A percentile compares a stretch with the other conserved stretches of the same genome.
Evolutionary conservation across 2,113 vertebrate species (phyloP).

Genomic region (Hucho hucho): DNA sequence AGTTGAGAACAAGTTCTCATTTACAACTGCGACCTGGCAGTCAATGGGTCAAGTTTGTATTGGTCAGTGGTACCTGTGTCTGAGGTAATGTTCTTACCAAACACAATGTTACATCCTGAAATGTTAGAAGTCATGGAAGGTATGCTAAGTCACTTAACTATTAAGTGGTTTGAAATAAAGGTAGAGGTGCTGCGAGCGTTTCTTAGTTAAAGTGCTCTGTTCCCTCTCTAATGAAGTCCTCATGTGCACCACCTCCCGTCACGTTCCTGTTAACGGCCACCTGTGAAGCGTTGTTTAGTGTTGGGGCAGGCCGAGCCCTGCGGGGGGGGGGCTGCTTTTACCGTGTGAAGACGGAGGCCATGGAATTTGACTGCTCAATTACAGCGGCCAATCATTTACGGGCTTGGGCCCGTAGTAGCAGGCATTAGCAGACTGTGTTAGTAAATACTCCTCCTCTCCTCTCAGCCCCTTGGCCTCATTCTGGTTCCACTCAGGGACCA

Average conservation of each 20-base stretch:
- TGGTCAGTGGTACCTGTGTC: no score
- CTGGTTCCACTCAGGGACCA: slow-evolving; percentile 35
- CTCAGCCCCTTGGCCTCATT: neutral
- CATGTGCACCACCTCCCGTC: neutral
- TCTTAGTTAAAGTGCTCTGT: neutral
- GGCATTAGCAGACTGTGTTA: neutral
- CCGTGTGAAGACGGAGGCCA: slow-evolving; percentile 12
- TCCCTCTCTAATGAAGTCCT: slow-evolving; percentile 17
- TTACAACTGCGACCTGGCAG: no score
- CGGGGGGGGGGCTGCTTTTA: slow-evolving; percentile 3
- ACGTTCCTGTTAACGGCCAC: slow-evolving; percentile 8
- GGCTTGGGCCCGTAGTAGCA: slow-evolving; percentile 15
- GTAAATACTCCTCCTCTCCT: neutral
- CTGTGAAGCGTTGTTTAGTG: slow-evolving; percentile 13
- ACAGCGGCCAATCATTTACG: slow-evolving; percentile 24
- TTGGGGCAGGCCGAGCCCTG: slow-evolving; percentile 2
- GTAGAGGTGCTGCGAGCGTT: neutral
- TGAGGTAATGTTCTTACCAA: neutral
- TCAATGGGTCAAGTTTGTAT: no score
- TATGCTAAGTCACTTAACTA: neutral
- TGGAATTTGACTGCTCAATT: slow-evolving; percentile 39
- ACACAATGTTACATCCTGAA: no score
- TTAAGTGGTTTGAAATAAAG: no score
- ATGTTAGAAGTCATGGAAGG: no score
- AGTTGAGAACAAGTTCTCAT: no score